phyloP scores from a whole-genome alignment of 2,113 vertebrate species.

The Coregonus clupeaformis region DNA sequence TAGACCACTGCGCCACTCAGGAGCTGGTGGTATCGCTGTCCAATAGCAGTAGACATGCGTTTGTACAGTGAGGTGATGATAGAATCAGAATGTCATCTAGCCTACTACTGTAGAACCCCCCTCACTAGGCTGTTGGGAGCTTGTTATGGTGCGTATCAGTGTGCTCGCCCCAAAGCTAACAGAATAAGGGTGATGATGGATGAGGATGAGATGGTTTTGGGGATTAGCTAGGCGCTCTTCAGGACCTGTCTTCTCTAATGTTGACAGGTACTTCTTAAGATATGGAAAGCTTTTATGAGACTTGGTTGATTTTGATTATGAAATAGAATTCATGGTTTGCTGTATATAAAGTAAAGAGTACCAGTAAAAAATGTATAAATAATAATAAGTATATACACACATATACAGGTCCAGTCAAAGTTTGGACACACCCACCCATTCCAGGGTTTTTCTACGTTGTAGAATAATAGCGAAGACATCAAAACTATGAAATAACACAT shows the following conservation, averaged over 20 bases:
- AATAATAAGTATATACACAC: background rate
- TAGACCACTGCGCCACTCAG: no score
- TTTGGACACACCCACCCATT: no score
- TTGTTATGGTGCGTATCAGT: background rate
- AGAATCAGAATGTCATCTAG: background rate
- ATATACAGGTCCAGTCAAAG: no score
- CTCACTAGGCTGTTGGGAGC: background rate
- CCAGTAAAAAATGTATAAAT: no score
- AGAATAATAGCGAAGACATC: no score
- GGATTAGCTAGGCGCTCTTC: background rate
- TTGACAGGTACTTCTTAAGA: background rate
- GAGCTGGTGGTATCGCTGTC: no score
- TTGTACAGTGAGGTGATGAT: background rate
- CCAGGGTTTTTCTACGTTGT: no score
- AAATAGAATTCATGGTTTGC: no score
- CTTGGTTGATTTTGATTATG: no score
- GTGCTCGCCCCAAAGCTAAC: background rate
- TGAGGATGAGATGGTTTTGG: background rate
- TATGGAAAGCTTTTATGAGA: no score
- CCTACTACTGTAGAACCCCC: background rate
- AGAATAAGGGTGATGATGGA: background rate
- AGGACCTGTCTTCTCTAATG: background rate
- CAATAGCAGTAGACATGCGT: background rate
- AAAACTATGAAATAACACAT: no score
- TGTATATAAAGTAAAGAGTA: no score